These are phyloP conservation scores for Heliconius cydno DNA, from an alignment of 2,888 invertebrate species.

Conservation along the genomic window DNA sequence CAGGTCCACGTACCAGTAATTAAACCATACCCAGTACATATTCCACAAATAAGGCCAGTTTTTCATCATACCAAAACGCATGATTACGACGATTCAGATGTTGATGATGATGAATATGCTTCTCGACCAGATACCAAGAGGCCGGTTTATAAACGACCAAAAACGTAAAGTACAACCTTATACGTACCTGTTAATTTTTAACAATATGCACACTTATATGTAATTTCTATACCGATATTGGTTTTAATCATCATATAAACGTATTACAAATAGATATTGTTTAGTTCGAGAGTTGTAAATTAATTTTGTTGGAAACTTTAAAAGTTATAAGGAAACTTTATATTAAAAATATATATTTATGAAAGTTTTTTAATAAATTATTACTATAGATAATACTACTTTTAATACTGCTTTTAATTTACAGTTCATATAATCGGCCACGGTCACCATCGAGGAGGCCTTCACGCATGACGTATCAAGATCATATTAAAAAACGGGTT, in stretches of 20 bases:
- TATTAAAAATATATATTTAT: no score
- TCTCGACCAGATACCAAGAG: constrained; percentile 67
- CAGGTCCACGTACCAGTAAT: constrained; percentile 88
- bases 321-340: no score
- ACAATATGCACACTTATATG: not conserved
- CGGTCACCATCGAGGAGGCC: constrained; percentile 57
- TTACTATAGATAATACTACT: not conserved
- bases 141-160: constrained; percentile 65
- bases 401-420: constrained; percentile 32
- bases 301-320: no score
- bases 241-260: no score
- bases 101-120: constrained; percentile 67
- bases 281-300: no score
- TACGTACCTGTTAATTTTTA: not conserved
- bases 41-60: constrained; percentile 85
- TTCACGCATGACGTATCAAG: constrained; percentile 64
- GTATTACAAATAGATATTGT: no score
- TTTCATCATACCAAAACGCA: constrained; percentile 73
- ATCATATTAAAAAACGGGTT: constrained; percentile 66
- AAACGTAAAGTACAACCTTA: constrained; percentile 58
- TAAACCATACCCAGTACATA: constrained; percentile 88
- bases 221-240: no score
- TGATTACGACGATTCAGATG: constrained; percentile 63
- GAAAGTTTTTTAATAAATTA: not conserved
- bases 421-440: constrained; percentile 63